Evolutionary conservation across 2,113 vertebrate genomes (phyloP).

Genomic region (Otocyon megalotis): DNA sequence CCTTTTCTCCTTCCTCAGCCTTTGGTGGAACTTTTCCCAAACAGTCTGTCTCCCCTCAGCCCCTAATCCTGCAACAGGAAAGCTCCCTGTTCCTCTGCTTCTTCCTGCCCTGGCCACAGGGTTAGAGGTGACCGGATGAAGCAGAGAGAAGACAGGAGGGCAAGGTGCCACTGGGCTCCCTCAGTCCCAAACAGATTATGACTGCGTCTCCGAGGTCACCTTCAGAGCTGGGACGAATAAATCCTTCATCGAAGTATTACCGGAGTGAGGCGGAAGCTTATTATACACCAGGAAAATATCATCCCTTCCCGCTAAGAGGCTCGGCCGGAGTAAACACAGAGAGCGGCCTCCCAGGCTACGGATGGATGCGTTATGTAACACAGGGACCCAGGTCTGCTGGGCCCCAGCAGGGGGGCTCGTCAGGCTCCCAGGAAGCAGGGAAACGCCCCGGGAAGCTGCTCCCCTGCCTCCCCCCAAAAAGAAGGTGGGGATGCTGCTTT

Average conservation of each 20-base stretch:
- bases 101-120: background rate
- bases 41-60: background rate
- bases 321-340: background rate
- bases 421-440: background rate
- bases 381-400: background rate
- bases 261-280: background rate
- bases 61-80: constrained; percentile 24
- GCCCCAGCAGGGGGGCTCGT: background rate
- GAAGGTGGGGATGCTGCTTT: background rate
- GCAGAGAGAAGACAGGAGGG: background rate
- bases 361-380: constrained; percentile 5
- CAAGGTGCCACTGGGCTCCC: background rate
- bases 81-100: background rate
- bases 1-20: background rate
- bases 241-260: background rate
- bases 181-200: background rate
- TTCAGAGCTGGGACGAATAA: background rate
- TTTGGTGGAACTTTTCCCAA: background rate
- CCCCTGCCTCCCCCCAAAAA: background rate
- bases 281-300: background rate
- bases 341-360: background rate
- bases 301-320: background rate
- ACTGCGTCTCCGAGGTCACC: background rate
- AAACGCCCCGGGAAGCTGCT: background rate
- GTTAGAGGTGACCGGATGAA: background rate